Base-by-base conservation (phyloP, 1,140 invertebrate genomes). In the Lepidurus apus region DNA sequence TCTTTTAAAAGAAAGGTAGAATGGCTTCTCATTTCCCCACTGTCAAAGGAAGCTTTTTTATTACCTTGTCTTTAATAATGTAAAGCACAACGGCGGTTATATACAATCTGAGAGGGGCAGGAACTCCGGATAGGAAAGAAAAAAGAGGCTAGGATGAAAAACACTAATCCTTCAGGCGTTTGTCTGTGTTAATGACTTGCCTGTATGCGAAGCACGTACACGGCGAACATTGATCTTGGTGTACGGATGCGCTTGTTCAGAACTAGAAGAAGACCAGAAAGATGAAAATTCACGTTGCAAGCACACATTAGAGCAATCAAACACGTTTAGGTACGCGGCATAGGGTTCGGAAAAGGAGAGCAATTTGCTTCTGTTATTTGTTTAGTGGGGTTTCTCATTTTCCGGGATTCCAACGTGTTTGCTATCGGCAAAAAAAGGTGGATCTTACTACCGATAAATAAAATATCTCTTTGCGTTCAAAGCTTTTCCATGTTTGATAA, bases 11-110 rank as follows among this genome's bases (percentile, higher is more conserved):
- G 13, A 65, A 65, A n/a, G 21, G 53, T 13, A 65, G 53, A 17
- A 65, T 21, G 53, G 53, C 53, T n/a, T 65, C 53, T 65, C 53
- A 65, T 65, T 65, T 65, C 53, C 53, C 4, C 53, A 13, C 53
- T 65, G 53, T 65, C 53, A 65, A 65, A 65, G 7, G 53, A 65
- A 65, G 1, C 53, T 65, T 65, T 65, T 65, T 65, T 65, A 65
- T 65, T 65, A 65, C 53, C 53, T 65, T 65, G 7, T 65, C 53
- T 65, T 65, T 65, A 65, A 65, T 65, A 65, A 65, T 65, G 53
- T 65, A 65, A 65, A 65, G 17, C 53, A 65, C 21, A 65, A 65
- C 53, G 9, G 53, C 53, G 53, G 53, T 65, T n/a, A 21, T 65
- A 65, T 65, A 65, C 53, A 65, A 65, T 65, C 53, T n/a, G 53